Conservation (phyloP, 2,888 invertebrate genomes). For the Pasiphila rectangulata region DNA sequence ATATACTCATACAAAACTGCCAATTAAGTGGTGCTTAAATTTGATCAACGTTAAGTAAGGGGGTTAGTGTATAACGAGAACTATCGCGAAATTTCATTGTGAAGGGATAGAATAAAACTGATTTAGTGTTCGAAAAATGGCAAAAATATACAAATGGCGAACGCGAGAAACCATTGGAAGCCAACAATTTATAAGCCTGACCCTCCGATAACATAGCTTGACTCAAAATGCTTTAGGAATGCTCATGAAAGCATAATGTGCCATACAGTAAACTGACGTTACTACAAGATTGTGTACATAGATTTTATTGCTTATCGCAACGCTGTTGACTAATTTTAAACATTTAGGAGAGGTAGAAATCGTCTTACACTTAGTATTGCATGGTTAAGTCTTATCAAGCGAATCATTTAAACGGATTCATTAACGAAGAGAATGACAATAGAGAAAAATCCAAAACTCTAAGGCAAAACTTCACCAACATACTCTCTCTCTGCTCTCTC, state of each 20-base stretch:
- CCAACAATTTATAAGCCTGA: slow-evolving; percentile 27
- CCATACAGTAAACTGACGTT: slow-evolving; percentile 44
- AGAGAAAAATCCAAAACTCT: neutral
- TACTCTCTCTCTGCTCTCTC: too few relatives aligned
- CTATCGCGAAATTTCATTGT: neutral
- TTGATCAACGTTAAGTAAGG: too few relatives aligned
- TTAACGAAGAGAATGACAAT: slow-evolving; percentile 4
- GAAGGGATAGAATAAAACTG: slow-evolving; percentile 3
- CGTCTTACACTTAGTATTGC: slow-evolving; percentile 6
- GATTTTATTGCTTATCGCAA: slow-evolving; percentile 24
- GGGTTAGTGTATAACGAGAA: too few relatives aligned
- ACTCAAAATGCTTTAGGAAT: slow-evolving; percentile 61
- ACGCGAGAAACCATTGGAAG: slow-evolving; percentile 24
- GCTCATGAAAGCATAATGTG: slow-evolving; percentile 47
- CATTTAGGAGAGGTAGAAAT: slow-evolving; percentile 16
- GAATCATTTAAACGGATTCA: neutral
- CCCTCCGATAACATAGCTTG: slow-evolving; percentile 40
- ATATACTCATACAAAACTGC: too few relatives aligned
- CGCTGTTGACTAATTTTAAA: slow-evolving; percentile 8
- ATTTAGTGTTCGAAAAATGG: slow-evolving; percentile 8
- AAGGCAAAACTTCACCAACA: neutral
- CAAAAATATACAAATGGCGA: slow-evolving; percentile 24
- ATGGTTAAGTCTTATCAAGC: slow-evolving; percentile 5
- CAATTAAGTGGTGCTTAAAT: too few relatives aligned
- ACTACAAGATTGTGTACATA: slow-evolving; percentile 17